Percentiles rank a stretch among this genome's conserved stretches.
phyloP scores from a whole-genome alignment of 2,113 vertebrate genomes.

The Daboia siamensis region DNA sequence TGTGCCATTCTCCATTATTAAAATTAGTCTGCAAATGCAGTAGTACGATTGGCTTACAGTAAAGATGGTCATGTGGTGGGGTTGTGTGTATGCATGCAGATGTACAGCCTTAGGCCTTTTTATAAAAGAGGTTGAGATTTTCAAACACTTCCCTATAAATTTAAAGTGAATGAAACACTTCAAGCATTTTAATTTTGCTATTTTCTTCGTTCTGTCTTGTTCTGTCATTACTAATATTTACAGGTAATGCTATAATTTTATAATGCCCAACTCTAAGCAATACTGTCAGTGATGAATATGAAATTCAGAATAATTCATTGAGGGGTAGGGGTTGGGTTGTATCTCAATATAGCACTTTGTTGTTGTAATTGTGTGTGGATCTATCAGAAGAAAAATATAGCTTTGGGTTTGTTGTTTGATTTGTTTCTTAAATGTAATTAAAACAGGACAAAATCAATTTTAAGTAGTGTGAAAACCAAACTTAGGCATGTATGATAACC shows the following conservation, averaged over 20 bases:
- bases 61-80: not conserved
- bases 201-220: not conserved
- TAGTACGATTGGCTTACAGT: not conserved
- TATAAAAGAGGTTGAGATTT: not conserved
- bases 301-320: not conserved
- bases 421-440: conserved; percentile 47
- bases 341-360: conserved; percentile 22
- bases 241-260: not conserved
- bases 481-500: conserved; percentile 44
- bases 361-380: conserved; percentile 35
- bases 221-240: not conserved
- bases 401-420: conserved; percentile 52
- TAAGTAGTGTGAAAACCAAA: conserved; percentile 53
- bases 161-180: not conserved
- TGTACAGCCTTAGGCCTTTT: not conserved
- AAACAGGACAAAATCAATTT: conserved; percentile 24
- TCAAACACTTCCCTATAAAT: not conserved
- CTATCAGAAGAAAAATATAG: conserved; percentile 49
- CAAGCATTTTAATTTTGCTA: not conserved
- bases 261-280: not conserved
- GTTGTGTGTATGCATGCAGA: not conserved
- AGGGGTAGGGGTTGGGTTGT: not conserved
- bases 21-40: not conserved
- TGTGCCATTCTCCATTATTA: not conserved
- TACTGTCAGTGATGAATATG: not conserved